These are phyloP conservation scores for Dolichomitus sp. DNA, from an alignment of 2,888 invertebrate genomes.

Conservation along the genomic window DNA sequence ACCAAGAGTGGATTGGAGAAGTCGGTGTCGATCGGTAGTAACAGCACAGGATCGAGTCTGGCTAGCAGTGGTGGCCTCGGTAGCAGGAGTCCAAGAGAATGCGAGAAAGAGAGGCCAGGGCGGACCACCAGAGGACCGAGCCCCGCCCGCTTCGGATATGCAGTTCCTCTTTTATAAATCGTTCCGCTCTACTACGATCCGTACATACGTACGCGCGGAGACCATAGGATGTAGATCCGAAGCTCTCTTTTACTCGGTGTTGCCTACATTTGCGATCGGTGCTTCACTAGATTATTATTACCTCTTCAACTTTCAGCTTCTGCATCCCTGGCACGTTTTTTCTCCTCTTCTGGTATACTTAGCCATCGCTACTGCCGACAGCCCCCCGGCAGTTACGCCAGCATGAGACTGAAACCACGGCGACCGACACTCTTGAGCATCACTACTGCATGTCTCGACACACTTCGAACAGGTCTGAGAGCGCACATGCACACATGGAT, in stretches of 20 bases:
- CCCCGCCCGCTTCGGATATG: slow-evolving; percentile 80
- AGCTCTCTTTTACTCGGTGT: slow-evolving; percentile 22
- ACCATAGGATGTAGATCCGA: not conserved
- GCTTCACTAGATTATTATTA: slow-evolving; percentile 15
- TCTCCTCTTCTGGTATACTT: slow-evolving; percentile 51
- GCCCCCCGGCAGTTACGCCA: slow-evolving; percentile 6
- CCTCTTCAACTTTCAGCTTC: not conserved
- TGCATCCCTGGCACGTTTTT: slow-evolving; percentile 10
- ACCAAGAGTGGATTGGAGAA: slow-evolving; percentile 63
- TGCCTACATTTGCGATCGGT: slow-evolving; percentile 30
- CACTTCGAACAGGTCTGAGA: not conserved
- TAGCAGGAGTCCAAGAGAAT: slow-evolving; percentile 56
- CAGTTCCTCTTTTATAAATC: slow-evolving; percentile 27
- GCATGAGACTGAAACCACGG: slow-evolving; percentile 39
- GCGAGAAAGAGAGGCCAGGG: slow-evolving; percentile 71
- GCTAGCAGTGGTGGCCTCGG: slow-evolving; percentile 48
- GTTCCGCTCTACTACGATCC: slow-evolving; percentile 19
- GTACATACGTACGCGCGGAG: slow-evolving; percentile 18
- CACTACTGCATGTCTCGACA: slow-evolving; percentile 8
- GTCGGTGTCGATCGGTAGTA: slow-evolving; percentile 57
- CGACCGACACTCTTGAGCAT: slow-evolving; percentile 48
- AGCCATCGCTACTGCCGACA: slow-evolving; percentile 52
- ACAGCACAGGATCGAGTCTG: slow-evolving; percentile 30
- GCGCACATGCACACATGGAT: slow-evolving; percentile 18
- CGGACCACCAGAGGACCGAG: slow-evolving; percentile 80